Percentiles rank a stretch among this genome's conserved stretches.
Evolutionary conservation across 1,140 invertebrate genomes (phyloP).

Genomic region (Ceratina calcarata): DNA sequence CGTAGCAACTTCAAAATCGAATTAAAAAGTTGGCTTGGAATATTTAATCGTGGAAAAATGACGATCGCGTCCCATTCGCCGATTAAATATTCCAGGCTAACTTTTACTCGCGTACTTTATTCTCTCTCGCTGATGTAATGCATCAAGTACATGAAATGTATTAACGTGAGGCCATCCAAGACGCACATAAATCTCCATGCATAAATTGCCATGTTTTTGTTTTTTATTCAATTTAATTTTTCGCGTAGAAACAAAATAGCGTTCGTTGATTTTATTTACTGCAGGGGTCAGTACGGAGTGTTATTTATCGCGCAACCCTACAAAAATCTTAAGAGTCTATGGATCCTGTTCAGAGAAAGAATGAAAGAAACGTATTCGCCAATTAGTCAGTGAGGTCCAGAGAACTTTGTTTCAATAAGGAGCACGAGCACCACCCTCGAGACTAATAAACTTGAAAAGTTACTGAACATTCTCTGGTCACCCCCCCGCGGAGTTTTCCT

Average conservation of each 20-base stretch:
- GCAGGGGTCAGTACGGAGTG: too few relatives aligned
- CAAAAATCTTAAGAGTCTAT: background rate
- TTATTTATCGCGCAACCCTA: background rate
- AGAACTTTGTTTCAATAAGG: slow-evolving; percentile 53
- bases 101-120: too few relatives aligned
- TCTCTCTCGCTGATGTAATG: too few relatives aligned
- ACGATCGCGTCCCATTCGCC: background rate
- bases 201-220: background rate
- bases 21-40: background rate
- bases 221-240: background rate
- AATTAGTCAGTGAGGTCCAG: slow-evolving; percentile 38
- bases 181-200: too few relatives aligned
- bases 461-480: slow-evolving; percentile 42
- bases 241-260: background rate
- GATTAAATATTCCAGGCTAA: background rate
- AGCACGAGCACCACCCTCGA: slow-evolving; percentile 28
- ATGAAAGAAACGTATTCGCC: slow-evolving; percentile 18
- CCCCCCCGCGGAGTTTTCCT: slow-evolving; percentile 38
- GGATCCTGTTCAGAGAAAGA: background rate
- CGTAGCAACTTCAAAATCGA: background rate
- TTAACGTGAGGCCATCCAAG: too few relatives aligned
- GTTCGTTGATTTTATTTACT: background rate
- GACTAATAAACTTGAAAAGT: slow-evolving; percentile 59
- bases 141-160: too few relatives aligned
- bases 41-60: background rate